These are phyloP conservation scores for Heliconius hermathena DNA, from an alignment of 1,140 invertebrate genomes.

Conservation along the genomic window DNA sequence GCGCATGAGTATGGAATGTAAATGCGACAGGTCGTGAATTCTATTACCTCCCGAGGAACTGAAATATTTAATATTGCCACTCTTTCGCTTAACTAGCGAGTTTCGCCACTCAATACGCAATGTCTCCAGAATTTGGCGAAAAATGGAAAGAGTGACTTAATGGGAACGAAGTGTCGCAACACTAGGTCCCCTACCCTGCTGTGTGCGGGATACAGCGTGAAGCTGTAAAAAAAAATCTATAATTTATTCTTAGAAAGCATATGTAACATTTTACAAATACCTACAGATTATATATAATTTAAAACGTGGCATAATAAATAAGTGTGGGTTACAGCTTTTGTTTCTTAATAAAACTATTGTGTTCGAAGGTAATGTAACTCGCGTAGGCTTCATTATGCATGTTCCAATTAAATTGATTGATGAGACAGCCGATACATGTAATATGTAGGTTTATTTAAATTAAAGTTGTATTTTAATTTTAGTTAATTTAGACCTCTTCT, in stretches of 20 bases:
- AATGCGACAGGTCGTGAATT: too few species aligned
- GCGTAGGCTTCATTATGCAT: conserved; percentile 15
- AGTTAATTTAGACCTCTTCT: conserved; percentile 3
- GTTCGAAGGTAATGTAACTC: conserved; percentile 11
- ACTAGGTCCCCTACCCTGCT: too few species aligned
- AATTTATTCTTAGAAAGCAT: neutral
- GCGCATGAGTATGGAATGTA: too few species aligned
- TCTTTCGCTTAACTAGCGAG: too few species aligned
- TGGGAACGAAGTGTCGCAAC: too few species aligned
- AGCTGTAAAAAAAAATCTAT: neutral
- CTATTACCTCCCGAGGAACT: too few species aligned
- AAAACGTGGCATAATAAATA: conserved; percentile 24
- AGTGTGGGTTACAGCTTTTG: conserved; percentile 22
- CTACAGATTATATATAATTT: neutral
- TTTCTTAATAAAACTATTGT: conserved; percentile 23
- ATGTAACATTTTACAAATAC: neutral
- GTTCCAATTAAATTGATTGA: conserved; percentile 12
- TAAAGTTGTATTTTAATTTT: neutral
- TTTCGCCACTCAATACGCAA: too few species aligned
- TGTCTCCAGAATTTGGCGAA: too few species aligned
- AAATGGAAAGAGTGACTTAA: too few species aligned
- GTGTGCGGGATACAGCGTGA: too few species aligned
- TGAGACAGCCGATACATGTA: conserved; percentile 7
- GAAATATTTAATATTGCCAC: too few species aligned
- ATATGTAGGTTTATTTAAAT: neutral